Percentiles rank a stretch among this genome's conserved stretches.
Evolutionary conservation across 2,797 vertebrate genomes (phyloP).

Genomic region (Halcyon leucocephala): DNA sequence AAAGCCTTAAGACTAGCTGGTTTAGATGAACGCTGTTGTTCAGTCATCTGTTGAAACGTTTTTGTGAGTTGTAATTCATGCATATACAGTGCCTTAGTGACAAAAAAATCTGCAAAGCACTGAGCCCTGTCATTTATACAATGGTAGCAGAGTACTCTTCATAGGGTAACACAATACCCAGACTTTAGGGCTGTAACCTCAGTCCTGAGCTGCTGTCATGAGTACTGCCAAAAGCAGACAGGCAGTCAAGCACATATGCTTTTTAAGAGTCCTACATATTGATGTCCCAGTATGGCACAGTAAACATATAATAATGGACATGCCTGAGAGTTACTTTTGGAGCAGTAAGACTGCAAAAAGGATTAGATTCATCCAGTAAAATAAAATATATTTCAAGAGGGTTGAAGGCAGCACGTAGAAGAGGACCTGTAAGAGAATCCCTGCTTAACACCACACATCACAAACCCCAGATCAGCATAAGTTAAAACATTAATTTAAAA

Average conservation of each 20-base stretch:
- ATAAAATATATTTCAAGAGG: not conserved
- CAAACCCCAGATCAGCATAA: not conserved
- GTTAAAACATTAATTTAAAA: not conserved
- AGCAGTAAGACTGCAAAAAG: not conserved
- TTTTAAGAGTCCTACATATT: not conserved
- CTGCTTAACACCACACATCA: not conserved
- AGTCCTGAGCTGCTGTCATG: not conserved
- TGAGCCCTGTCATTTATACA: not conserved
- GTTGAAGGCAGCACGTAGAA: not conserved
- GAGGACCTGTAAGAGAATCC: not conserved
- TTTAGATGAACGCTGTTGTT: not conserved
- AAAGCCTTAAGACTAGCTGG: not conserved
- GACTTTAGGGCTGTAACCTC: not conserved
- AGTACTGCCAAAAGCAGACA: not conserved
- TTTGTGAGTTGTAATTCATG: no score
- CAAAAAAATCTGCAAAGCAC: not conserved
- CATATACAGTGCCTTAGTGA: not conserved
- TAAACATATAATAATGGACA: not conserved
- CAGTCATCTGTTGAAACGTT: not conserved
- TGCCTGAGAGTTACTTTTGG: not conserved
- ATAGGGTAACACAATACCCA: accelerated
- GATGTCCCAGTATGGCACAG: not conserved
- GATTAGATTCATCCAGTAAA: not conserved
- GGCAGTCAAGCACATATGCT: accelerated
- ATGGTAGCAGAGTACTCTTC: not conserved